Evolutionary conservation across 2,888 invertebrate species (phyloP).

Genomic region (Dolichomitus sp.): DNA sequence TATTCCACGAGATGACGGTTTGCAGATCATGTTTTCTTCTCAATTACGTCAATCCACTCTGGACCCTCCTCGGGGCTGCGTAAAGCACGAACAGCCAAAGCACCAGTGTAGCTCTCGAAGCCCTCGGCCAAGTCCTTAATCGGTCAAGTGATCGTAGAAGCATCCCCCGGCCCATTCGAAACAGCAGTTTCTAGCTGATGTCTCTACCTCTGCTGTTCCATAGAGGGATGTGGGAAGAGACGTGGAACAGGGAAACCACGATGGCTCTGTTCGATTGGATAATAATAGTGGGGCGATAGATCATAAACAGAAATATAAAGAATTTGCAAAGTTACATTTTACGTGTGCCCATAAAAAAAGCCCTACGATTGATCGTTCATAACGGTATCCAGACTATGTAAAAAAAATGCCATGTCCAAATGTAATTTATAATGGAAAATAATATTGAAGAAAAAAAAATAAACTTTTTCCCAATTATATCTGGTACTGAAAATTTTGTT

Average conservation of each 20-base stretch:
- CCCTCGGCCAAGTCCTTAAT: slow-evolving; percentile 82
- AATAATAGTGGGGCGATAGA: slow-evolving; percentile 2
- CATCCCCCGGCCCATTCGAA: slow-evolving; percentile 67
- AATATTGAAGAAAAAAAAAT: too few species aligned
- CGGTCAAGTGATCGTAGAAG: slow-evolving; percentile 86
- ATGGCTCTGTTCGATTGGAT: neutral
- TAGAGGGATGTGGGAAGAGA: neutral
- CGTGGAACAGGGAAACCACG: neutral
- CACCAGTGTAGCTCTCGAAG: slow-evolving; percentile 50
- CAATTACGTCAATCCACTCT: slow-evolving; percentile 86
- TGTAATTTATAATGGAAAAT: too few species aligned
- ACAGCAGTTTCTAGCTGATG: slow-evolving; percentile 44
- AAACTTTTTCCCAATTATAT: too few species aligned
- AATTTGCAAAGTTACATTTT: neutral
- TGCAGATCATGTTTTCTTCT: slow-evolving; percentile 84
- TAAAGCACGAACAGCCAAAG: slow-evolving; percentile 55
- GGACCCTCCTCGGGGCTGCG: slow-evolving; percentile 76
- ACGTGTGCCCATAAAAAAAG: neutral
- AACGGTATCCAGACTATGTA: too few species aligned
- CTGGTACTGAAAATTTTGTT: too few species aligned
- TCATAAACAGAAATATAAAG: neutral
- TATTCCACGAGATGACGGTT: slow-evolving; percentile 73
- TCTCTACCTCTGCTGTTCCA: slow-evolving; percentile 26
- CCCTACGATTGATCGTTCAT: too few species aligned
- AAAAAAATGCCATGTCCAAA: too few species aligned